phyloP scores from a whole-genome alignment of 1,140 invertebrate genomes.

The Arion vulgaris region DNA sequence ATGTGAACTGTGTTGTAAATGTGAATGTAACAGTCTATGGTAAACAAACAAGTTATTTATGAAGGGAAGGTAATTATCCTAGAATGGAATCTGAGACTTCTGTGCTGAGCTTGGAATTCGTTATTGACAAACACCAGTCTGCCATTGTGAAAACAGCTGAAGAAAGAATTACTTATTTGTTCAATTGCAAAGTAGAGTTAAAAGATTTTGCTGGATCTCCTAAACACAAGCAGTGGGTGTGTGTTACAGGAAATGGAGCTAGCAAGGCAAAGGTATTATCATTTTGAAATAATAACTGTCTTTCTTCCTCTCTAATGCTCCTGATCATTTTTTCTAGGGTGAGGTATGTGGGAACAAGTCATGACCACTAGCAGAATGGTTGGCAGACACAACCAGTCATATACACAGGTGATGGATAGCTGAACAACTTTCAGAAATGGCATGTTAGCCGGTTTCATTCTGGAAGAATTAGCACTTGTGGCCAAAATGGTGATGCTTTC shows the following conservation, averaged over 20 bases:
- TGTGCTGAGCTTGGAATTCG: not conserved
- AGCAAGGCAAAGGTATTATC: not conserved
- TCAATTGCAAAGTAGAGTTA: not conserved
- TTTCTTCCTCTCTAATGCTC: not conserved
- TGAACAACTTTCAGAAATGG: no score
- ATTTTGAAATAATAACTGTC: not conserved
- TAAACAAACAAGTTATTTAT: not conserved
- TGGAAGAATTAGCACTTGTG: no score
- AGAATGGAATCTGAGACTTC: not conserved
- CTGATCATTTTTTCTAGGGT: not conserved
- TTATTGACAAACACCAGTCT: constrained; percentile 1
- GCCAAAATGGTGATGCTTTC: no score
- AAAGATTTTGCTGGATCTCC: not conserved
- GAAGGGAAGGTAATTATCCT: not conserved
- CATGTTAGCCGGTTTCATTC: no score
- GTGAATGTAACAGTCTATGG: not conserved
- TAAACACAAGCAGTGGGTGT: not conserved
- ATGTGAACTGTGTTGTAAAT: not conserved
- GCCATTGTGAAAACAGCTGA: not conserved
- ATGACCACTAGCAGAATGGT: no score
- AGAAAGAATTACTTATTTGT: not conserved
- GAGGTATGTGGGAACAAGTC: not conserved
- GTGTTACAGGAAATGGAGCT: not conserved
- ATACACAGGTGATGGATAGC: no score
- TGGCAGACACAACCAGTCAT: no score